These are phyloP conservation scores for Sciaenops ocellatus DNA, from an alignment of 2,797 vertebrate genomes.

Conservation along the genomic window DNA sequence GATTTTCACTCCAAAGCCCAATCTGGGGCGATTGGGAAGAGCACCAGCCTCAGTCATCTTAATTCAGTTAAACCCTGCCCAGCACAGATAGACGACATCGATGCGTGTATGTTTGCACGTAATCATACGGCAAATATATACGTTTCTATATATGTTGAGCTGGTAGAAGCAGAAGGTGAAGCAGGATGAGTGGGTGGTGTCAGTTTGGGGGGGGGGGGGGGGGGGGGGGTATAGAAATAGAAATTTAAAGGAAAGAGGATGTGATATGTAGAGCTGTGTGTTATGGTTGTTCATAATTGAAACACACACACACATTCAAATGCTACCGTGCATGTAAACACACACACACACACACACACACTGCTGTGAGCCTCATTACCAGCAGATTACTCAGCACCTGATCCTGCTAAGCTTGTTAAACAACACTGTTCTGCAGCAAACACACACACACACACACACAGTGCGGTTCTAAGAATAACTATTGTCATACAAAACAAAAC, in stretches of 20 bases:
- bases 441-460: slow-evolving; percentile 18
- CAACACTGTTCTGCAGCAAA: slow-evolving; percentile 53
- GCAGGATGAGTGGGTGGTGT: not conserved
- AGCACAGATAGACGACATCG: slow-evolving; percentile 45
- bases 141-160: not conserved
- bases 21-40: slow-evolving; percentile 81
- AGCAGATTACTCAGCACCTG: slow-evolving; percentile 74
- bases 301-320: slow-evolving; percentile 17
- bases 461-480: slow-evolving; percentile 45
- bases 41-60: slow-evolving; percentile 80
- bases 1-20: slow-evolving; percentile 83
- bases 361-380: slow-evolving; percentile 63
- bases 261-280: slow-evolving; percentile 10
- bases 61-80: slow-evolving; percentile 79
- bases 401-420: slow-evolving; percentile 74
- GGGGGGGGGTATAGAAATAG: not conserved
- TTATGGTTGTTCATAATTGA: slow-evolving; percentile 32
- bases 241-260: not conserved
- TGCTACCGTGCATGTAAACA: slow-evolving; percentile 11
- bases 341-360: slow-evolving; percentile 37
- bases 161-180: not conserved
- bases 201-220: not conserved
- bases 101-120: slow-evolving; percentile 21
- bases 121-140: slow-evolving; percentile 14
- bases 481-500: slow-evolving; percentile 31